Base-by-base conservation (phyloP, 2,888 invertebrate genomes). In the Spodoptera exigua region DNA sequence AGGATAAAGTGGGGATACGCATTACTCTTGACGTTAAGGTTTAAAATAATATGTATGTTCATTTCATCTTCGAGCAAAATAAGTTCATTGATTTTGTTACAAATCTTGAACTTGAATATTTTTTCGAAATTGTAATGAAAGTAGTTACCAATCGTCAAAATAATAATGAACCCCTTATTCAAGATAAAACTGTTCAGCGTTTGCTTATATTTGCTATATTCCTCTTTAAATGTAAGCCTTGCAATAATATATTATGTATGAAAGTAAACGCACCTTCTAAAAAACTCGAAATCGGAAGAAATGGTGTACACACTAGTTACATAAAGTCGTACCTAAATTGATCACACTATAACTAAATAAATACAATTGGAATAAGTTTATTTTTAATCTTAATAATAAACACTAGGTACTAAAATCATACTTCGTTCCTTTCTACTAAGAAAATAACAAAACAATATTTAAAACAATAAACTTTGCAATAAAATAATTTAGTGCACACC, bases 401-500 rank as follows among this genome's bases (percentile, higher is more conserved):
- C 49, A 64, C 60, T 73, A 68, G 32, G 55, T 47, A 18, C 58
- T 69, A 73, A 76, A 76, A 76, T 60, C 56, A 68, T 69, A 69
- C 52, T 67, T 72, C 57, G 65, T 73, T 70, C 59, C 35, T 27
- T 43, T 61, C 61, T 61, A 70, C 61, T 72, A 65, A 14, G 63
- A 44, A 53, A 59, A 61, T 69, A 84, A 83, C 76, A 81, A 78
- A 80, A 74, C 69, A 77, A 58, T 78, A 73, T 70, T n/a, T 61
- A 78, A 79, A 80, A 60, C 37, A 71, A 76, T 75, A 68, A 71
- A 77, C 55, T 64, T 55, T 69, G 55, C 61, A 62, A 65, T 69
- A 44, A 76, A 71, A 78, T 80, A 71, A 71, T 79, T 81, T 76
- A 86, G 82, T 86, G 86, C 86, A 88, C 84, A 82, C 83, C 77